A percentile compares a stretch with the other conserved stretches of the same genome.
These are phyloP conservation scores for Drosophila pseudoobscura DNA, from an alignment of 1,140 invertebrate genomes.

Conservation along the genomic window DNA sequence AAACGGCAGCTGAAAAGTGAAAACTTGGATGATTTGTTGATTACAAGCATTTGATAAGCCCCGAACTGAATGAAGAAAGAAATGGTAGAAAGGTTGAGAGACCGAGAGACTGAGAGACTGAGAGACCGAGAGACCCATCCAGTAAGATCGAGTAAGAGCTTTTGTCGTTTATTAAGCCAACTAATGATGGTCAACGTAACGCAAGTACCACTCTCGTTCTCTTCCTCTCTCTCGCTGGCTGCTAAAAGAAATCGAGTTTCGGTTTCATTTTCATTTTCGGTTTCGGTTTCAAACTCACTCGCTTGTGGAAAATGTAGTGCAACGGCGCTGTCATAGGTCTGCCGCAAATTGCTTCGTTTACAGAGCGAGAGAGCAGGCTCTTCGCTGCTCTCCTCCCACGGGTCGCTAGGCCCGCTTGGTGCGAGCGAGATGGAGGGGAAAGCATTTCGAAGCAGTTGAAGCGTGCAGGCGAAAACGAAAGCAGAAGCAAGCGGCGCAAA, in stretches of 20 bases:
- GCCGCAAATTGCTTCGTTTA: conserved; percentile 73
- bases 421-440: no score
- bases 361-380: conserved; percentile 32
- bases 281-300: conserved; percentile 70
- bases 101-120: conserved; percentile 6
- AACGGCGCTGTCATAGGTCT: conserved; percentile 55
- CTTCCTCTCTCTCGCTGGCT: conserved; percentile 12
- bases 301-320: conserved; percentile 78
- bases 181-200: conserved; percentile 77
- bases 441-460: conserved; percentile 65
- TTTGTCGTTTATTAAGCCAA: conserved; percentile 70
- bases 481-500: conserved; percentile 61
- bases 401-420: conserved; percentile 1
- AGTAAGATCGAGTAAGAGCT: conserved; percentile 17
- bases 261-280: conserved; percentile 62
- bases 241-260: conserved; percentile 48
- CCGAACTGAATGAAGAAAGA: conserved; percentile 31
- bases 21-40: conserved; percentile 60
- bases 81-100: conserved; percentile 4
- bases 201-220: conserved; percentile 12
- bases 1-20: conserved; percentile 58
- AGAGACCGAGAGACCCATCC: no score
- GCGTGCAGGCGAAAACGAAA: conserved; percentile 73
- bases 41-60: conserved; percentile 68
- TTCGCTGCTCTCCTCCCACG: conserved; percentile 2